Conservation (phyloP, 2,113 vertebrate species). For the Cinclus cinclus region DNA sequence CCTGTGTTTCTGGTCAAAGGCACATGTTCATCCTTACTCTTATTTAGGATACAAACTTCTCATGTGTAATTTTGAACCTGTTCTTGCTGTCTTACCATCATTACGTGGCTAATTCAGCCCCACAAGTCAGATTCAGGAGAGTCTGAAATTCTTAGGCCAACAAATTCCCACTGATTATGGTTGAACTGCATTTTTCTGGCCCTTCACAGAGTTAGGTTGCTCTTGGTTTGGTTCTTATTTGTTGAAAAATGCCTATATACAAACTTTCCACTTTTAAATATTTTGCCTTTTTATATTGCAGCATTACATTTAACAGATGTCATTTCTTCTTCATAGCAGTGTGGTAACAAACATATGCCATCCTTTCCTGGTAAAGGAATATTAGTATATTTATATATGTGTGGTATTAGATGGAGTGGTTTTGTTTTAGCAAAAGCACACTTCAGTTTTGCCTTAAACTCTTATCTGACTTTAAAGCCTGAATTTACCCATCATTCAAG, state of each 20-base stretch:
- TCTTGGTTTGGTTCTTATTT: background rate
- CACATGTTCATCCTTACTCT: background rate
- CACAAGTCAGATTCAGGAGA: no score
- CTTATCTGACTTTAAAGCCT: background rate
- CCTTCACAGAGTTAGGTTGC: background rate
- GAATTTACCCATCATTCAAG: constrained; percentile 38
- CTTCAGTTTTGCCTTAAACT: background rate
- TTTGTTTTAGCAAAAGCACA: constrained; percentile 7
- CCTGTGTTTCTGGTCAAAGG: rapidly evolving
- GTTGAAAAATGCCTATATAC: background rate
- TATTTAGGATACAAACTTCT: background rate
- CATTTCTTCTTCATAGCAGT: background rate
- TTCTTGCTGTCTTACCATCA: background rate
- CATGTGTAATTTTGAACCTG: background rate
- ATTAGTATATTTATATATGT: background rate
- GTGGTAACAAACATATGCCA: background rate
- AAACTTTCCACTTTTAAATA: background rate
- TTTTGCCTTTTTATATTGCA: background rate
- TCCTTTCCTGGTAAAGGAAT: background rate
- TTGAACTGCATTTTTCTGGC: background rate
- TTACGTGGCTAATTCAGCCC: background rate
- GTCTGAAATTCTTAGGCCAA: background rate
- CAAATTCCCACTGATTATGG: background rate
- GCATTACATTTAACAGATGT: background rate
- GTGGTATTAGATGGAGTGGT: background rate